These are phyloP conservation scores for Furnarius figulus DNA, from an alignment of 2,113 vertebrate species.

Conservation along the genomic window DNA sequence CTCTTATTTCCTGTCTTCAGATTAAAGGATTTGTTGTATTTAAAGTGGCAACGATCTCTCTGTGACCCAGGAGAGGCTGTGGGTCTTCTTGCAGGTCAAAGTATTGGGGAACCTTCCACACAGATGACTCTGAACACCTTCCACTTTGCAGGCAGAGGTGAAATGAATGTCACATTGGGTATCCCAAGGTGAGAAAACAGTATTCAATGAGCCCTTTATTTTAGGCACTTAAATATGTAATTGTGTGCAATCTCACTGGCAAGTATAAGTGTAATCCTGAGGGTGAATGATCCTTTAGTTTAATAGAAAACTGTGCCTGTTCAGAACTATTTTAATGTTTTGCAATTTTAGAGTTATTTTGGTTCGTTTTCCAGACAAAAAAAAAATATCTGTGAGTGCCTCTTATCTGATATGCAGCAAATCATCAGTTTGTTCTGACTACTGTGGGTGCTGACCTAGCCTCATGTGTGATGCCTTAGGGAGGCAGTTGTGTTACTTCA, in stretches of 20 bases:
- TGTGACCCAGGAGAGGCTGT: slow-evolving; percentile 96
- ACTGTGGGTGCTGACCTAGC: neutral
- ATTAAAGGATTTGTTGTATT: slow-evolving; percentile 82
- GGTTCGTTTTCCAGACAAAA: neutral
- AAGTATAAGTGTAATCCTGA: neutral
- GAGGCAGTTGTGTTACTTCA: neutral
- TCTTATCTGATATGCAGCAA: neutral
- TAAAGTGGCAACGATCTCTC: slow-evolving; percentile 94
- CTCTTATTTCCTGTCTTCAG: slow-evolving; percentile 60
- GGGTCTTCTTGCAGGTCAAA: slow-evolving; percentile 94
- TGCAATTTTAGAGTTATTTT: neutral
- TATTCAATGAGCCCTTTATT: neutral
- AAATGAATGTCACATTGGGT: slow-evolving; percentile 98
- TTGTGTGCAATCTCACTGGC: neutral
- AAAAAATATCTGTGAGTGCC: neutral
- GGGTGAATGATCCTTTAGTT: neutral
- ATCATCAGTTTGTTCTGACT: neutral
- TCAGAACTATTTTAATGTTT: neutral
- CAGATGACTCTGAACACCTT: slow-evolving; percentile 99
- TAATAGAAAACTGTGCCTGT: neutral
- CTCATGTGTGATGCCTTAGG: neutral
- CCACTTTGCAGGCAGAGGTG: slow-evolving; percentile 97
- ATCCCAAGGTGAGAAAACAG: slow-evolving; percentile 87
- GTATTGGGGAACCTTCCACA: slow-evolving; percentile 96
- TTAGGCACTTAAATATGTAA: neutral